phyloP scores from a whole-genome alignment of 2,888 invertebrate genomes.

The Acanthosepion lycidas region DNA sequence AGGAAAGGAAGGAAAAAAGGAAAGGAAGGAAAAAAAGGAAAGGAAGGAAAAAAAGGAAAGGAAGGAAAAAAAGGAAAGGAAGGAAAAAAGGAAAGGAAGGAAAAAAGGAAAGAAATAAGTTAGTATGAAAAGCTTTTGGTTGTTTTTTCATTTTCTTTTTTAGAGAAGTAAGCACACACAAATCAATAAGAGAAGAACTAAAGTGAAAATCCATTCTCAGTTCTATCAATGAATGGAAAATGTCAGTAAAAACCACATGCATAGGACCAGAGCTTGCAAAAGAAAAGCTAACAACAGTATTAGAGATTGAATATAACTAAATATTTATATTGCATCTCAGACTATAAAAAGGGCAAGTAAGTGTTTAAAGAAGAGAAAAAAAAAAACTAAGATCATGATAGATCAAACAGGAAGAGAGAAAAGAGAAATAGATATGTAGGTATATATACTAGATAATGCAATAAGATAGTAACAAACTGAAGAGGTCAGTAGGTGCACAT shows the following conservation, averaged over 20 bases:
- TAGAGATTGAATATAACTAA: neutral
- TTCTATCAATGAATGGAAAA: neutral
- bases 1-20: too few species aligned
- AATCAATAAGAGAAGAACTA: neutral
- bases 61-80: too few species aligned
- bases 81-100: neutral
- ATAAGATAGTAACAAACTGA: slow-evolving; percentile 7
- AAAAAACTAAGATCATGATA: neutral
- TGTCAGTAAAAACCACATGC: neutral
- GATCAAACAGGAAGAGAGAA: neutral
- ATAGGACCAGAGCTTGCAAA: neutral
- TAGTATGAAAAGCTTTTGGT: neutral
- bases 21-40: too few species aligned
- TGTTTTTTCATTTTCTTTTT: neutral
- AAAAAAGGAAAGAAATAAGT: neutral
- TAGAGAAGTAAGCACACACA: neutral
- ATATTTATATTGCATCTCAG: neutral
- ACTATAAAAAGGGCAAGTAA: neutral
- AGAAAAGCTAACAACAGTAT: neutral
- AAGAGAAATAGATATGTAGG: neutral
- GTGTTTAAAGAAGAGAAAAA: too few species aligned
- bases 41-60: too few species aligned
- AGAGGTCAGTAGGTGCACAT: slow-evolving; percentile 3
- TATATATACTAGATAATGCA: neutral
- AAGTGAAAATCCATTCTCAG: neutral